Evolutionary conservation across 2,113 vertebrate species (phyloP).

Genomic region (Nansenia antarctica): DNA sequence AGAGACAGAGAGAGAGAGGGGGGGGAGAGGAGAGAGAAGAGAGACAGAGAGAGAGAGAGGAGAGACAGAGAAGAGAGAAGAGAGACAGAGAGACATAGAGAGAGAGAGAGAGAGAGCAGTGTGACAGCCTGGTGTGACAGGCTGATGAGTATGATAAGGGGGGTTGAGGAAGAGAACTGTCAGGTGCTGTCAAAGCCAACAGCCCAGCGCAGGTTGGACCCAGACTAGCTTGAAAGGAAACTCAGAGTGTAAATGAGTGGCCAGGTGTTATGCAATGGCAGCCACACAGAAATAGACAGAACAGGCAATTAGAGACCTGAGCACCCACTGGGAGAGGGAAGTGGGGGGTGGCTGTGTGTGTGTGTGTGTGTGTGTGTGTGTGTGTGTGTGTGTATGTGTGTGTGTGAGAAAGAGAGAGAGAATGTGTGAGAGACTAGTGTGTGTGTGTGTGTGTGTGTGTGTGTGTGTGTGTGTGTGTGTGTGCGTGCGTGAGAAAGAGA

Average conservation of each 20-base stretch:
- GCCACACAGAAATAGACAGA: slow-evolving; percentile 38
- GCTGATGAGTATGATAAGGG: neutral
- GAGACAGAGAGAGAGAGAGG: slow-evolving; percentile 21
- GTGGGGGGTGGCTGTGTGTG: neutral
- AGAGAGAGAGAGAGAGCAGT: neutral
- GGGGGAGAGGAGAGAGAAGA: neutral
- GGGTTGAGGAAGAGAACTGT: neutral
- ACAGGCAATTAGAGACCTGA: slow-evolving; percentile 54
- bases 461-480: too few species aligned
- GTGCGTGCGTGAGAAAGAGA: too few species aligned
- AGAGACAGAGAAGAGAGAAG: neutral
- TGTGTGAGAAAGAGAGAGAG: too few species aligned
- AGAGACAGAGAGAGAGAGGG: slow-evolving; percentile 12
- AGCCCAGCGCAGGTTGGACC: neutral
- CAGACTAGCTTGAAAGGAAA: neutral
- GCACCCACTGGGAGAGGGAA: slow-evolving; percentile 23
- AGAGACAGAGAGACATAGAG: neutral
- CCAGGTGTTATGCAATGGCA: slow-evolving; percentile 57
- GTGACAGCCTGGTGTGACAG: neutral
- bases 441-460: neutral
- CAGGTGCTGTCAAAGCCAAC: neutral
- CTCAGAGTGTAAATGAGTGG: slow-evolving; percentile 56
- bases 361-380: neutral
- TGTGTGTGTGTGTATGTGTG: neutral
- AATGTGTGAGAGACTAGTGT: too few species aligned